Percentiles rank a stretch among this genome's conserved stretches.
Evolutionary conservation across 2,888 invertebrate genomes (phyloP).

Genomic region (Erpobdella octoculata): DNA sequence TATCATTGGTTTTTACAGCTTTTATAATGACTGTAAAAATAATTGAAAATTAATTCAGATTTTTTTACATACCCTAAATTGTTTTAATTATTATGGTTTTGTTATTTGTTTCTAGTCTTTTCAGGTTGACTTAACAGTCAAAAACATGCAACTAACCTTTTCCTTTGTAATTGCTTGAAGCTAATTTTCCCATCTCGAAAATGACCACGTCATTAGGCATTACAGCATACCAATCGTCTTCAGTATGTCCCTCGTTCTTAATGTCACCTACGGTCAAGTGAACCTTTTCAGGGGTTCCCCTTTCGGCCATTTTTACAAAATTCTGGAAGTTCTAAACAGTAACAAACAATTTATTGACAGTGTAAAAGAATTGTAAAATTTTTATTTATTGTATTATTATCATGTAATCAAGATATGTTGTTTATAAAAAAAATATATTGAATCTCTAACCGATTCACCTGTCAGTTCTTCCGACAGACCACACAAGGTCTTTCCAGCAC

Average conservation of each 20-base stretch:
- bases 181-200: conserved; percentile 15
- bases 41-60: too few species aligned
- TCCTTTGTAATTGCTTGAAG: conserved; percentile 5
- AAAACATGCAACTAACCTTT: background rate
- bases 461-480: conserved; percentile 20
- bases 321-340: conserved; percentile 15
- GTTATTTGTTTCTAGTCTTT: too few species aligned
- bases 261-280: background rate
- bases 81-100: too few species aligned
- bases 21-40: too few species aligned
- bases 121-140: too few species aligned
- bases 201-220: background rate
- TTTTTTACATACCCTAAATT: too few species aligned
- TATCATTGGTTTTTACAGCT: too few species aligned
- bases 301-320: background rate
- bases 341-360: too few species aligned
- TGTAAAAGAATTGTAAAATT: too few species aligned
- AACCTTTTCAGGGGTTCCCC: background rate
- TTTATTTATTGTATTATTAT: background rate
- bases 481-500: conserved; percentile 16
- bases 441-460: conserved; percentile 21
- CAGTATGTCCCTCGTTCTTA: background rate
- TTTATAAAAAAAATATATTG: too few species aligned
- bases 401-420: too few species aligned
- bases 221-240: conserved; percentile 7